phyloP scores from a whole-genome alignment of 2,797 vertebrate species.

The Notolabrus celidotus region DNA sequence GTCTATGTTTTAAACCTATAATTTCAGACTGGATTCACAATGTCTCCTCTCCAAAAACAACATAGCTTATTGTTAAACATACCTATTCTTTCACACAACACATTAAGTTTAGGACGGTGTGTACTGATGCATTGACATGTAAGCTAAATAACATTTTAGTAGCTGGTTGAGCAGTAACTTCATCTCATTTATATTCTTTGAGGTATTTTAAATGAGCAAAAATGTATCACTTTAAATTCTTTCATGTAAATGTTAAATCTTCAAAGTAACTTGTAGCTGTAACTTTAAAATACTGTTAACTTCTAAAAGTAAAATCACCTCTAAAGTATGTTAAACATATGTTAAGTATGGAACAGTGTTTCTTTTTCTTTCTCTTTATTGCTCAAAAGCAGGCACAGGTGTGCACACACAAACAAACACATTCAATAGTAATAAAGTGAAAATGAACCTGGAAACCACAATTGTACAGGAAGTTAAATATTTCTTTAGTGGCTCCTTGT shows the following conservation, averaged over 20 bases:
- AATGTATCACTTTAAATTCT: background rate
- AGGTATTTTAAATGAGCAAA: too few relatives aligned
- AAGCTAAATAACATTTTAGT: too few relatives aligned
- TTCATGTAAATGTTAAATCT: background rate
- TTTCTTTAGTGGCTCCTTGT: conserved; percentile 54
- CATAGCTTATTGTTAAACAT: too few relatives aligned
- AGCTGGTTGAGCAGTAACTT: background rate
- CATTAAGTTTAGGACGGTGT: too few relatives aligned
- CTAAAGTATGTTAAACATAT: too few relatives aligned
- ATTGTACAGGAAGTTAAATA: conserved; percentile 61
- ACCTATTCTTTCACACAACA: too few relatives aligned
- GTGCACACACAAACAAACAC: background rate
- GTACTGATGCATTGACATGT: too few relatives aligned
- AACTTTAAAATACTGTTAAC: background rate
- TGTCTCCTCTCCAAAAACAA: too few relatives aligned
- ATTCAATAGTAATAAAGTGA: conserved; percentile 35
- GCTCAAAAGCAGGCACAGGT: background rate
- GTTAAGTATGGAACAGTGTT: too few relatives aligned
- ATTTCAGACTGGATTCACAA: too few relatives aligned
- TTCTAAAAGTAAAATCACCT: background rate
- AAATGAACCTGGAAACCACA: conserved; percentile 55
- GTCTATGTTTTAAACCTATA: too few relatives aligned
- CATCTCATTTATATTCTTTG: background rate
- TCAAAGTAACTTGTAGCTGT: background rate
- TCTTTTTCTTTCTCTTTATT: background rate